These are phyloP conservation scores for Tenthredo scrophulariae DNA, from an alignment of 2,888 invertebrate species.

Conservation along the genomic window DNA sequence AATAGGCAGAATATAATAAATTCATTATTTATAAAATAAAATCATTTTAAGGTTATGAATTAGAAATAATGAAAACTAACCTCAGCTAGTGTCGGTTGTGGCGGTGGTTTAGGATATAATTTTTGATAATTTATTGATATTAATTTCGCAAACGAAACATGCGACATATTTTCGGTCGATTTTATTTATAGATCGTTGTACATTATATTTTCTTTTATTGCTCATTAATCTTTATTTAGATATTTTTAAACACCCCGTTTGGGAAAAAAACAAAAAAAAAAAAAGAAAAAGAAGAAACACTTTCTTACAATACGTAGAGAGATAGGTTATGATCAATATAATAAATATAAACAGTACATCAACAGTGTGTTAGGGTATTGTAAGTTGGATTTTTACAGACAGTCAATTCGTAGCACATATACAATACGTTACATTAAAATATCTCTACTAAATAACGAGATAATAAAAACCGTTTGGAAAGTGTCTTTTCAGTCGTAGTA, in stretches of 20 bases:
- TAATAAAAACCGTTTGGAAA: not conserved
- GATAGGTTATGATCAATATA: not conserved
- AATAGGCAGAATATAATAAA: not conserved
- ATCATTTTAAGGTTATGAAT: not conserved
- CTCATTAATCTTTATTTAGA: too few species aligned
- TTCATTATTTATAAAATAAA: not conserved
- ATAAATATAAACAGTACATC: not conserved
- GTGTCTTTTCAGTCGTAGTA: not conserved
- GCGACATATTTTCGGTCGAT: slow-evolving; percentile 58
- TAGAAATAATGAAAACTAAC: slow-evolving; percentile 55
- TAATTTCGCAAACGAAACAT: slow-evolving; percentile 60
- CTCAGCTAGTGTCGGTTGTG: slow-evolving; percentile 62
- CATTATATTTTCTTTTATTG: not conserved
- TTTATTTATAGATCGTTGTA: not conserved
- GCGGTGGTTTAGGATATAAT: slow-evolving; percentile 60
- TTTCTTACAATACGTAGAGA: not conserved
- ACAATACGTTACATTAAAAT: not conserved
- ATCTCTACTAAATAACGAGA: not conserved
- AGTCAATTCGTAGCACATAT: not conserved
- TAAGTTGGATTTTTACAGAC: not conserved
- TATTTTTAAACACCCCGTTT: not conserved
- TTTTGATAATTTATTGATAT: slow-evolving; percentile 60
- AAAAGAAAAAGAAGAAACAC: not conserved
- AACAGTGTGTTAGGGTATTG: not conserved
- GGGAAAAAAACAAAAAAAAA: too few species aligned